These are phyloP conservation scores for Manis pentadactyla DNA, from an alignment of 2,797 vertebrate genomes.

Conservation along the genomic window DNA sequence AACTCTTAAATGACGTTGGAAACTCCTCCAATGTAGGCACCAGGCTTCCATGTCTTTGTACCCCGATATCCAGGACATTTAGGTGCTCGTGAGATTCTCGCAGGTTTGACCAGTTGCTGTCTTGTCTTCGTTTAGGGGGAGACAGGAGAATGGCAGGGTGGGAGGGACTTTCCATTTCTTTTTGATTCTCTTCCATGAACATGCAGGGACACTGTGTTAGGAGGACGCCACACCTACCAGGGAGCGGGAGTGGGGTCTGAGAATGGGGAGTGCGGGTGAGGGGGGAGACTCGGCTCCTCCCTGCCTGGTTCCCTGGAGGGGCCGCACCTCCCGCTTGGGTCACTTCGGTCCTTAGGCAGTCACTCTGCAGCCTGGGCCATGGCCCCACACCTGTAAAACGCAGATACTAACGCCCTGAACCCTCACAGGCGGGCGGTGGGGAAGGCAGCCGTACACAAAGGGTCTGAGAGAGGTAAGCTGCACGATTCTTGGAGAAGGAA, in stretches of 20 bases:
- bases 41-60: neutral
- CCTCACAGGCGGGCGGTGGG: neutral
- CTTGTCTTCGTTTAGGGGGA: neutral
- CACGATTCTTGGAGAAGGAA: neutral
- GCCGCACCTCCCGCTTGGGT: accelerated
- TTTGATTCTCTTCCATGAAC: neutral
- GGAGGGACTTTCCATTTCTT: neutral
- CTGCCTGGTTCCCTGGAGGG: neutral
- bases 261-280: accelerated
- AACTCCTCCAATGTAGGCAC: neutral
- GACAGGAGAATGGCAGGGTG: neutral
- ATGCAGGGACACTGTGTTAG: neutral
- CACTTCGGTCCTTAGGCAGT: neutral
- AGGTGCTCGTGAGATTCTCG: neutral
- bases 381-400: neutral
- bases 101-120: accelerated
- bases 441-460: neutral
- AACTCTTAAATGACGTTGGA: accelerated
- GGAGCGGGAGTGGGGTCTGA: neutral
- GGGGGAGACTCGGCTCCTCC: neutral
- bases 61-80: neutral
- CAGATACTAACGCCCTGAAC: neutral
- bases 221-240: accelerated
- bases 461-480: neutral
- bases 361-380: neutral